These are phyloP conservation scores for Cynocephalus volans DNA, from an alignment of 2,113 vertebrate genomes.

Conservation along the genomic window DNA sequence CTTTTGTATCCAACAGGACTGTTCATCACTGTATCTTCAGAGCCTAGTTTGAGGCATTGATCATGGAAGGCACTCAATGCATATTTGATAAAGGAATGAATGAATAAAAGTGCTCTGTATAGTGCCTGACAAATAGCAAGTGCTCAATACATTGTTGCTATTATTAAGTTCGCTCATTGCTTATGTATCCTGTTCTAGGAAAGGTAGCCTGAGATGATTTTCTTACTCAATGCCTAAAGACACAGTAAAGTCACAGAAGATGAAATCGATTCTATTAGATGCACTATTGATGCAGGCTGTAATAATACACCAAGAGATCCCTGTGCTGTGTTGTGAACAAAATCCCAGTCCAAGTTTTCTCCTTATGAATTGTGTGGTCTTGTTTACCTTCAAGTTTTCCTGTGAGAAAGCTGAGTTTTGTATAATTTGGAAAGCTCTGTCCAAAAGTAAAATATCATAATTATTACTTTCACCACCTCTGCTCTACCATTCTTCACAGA, in stretches of 20 bases:
- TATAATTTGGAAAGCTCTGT: background rate
- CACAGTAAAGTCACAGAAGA: slow-evolving; percentile 53
- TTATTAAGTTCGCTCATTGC: slow-evolving; percentile 60
- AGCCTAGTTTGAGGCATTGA: background rate
- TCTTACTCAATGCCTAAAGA: slow-evolving; percentile 50
- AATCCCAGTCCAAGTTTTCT: background rate
- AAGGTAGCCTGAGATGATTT: slow-evolving; percentile 37
- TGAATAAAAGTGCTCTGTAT: slow-evolving; percentile 16
- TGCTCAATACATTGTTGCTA: slow-evolving; percentile 49
- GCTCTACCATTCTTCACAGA: background rate
- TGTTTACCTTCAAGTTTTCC: background rate
- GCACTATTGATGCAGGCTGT: background rate
- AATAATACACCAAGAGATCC: background rate
- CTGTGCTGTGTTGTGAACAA: background rate
- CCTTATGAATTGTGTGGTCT: background rate
- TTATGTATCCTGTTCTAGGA: slow-evolving; percentile 63
- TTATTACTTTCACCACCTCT: background rate
- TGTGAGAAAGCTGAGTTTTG: background rate
- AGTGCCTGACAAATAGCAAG: slow-evolving; percentile 8
- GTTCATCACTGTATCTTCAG: background rate
- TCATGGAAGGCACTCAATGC: background rate
- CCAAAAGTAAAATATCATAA: background rate
- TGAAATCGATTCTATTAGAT: slow-evolving; percentile 31
- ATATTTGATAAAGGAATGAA: slow-evolving; percentile 63
- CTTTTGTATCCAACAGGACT: background rate